A percentile compares a stretch with the other conserved stretches of the same genome.
Evolutionary conservation across 1,140 invertebrate genomes (phyloP).

Genomic region (Drosophila kikkawai): DNA sequence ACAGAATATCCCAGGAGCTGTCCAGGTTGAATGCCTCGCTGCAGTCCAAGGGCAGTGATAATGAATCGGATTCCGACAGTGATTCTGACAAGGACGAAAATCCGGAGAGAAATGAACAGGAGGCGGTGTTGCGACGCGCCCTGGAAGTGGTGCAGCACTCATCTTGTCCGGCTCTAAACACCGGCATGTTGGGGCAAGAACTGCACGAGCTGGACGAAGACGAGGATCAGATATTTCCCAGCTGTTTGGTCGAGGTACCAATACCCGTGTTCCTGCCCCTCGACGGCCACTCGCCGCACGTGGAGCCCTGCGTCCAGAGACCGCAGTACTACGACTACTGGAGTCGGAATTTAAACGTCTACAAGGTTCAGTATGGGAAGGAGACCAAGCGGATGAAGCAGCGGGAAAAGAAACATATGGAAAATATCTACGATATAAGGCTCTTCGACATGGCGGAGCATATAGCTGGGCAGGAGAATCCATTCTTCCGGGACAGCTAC

Average conservation of each 20-base stretch:
- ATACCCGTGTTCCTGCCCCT: constrained; percentile 50
- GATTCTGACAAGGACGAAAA: constrained; percentile 13
- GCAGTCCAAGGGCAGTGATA: not conserved
- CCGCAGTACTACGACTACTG: constrained; percentile 28
- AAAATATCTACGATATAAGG: constrained; percentile 20
- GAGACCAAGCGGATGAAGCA: constrained; percentile 23
- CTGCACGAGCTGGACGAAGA: constrained; percentile 19
- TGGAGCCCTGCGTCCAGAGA: constrained; percentile 48
- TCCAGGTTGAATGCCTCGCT: constrained; percentile 16
- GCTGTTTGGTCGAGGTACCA: constrained; percentile 27
- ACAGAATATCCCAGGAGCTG: constrained; percentile 7
- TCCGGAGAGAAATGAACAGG: not conserved
- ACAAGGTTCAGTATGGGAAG: constrained; percentile 1
- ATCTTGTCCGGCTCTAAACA: constrained; percentile 19
- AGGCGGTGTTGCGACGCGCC: not conserved
- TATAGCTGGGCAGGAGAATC: constrained; percentile 59
- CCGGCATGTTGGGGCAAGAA: constrained; percentile 2
- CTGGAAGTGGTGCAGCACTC: constrained; percentile 38
- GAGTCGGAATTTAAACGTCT: not conserved
- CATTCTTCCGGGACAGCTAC: constrained; percentile 62
- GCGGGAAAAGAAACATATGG: constrained; percentile 38
- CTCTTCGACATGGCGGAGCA: constrained; percentile 62
- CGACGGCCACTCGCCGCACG: constrained; percentile 36
- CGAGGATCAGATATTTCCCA: constrained; percentile 40
- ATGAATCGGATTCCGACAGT: constrained; percentile 2